Percentiles rank a stretch among this genome's conserved stretches.
These are phyloP conservation scores for Hypena proboscidalis DNA, from an alignment of 2,888 invertebrate genomes.

Conservation along the genomic window DNA sequence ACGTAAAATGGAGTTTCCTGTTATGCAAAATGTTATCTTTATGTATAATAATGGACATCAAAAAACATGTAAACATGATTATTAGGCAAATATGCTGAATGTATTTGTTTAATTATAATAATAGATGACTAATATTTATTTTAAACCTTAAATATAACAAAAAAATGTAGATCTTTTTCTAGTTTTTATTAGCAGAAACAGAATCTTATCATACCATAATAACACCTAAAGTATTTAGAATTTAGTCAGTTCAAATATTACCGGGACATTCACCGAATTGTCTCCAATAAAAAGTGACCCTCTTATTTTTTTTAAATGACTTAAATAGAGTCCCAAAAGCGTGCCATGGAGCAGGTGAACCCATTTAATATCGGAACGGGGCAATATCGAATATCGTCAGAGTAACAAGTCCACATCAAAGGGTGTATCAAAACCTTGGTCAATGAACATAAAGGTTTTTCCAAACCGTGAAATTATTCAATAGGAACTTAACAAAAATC, in stretches of 20 bases:
- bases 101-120: no score
- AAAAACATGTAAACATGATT: constrained; percentile 17
- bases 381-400: not conserved
- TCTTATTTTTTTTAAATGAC: constrained; percentile 4
- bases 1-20: no score
- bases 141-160: no score
- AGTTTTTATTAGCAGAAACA: no score
- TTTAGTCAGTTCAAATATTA: no score
- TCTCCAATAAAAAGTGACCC: not conserved
- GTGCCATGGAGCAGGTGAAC: constrained; percentile 11
- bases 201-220: no score
- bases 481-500: constrained; percentile 20
- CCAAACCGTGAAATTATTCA: constrained; percentile 23
- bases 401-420: constrained; percentile 2
- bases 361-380: not conserved
- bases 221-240: no score
- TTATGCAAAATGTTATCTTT: no score
- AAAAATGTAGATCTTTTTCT: no score
- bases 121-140: no score
- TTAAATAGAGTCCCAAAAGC: constrained; percentile 8
- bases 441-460: constrained; percentile 5
- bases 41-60: constrained; percentile 13
- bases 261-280: no score
- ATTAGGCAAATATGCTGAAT: no score
- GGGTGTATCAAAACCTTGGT: constrained; percentile 1